Conservation (phyloP, 2,113 vertebrate species). For the Cavia aperea region DNA sequence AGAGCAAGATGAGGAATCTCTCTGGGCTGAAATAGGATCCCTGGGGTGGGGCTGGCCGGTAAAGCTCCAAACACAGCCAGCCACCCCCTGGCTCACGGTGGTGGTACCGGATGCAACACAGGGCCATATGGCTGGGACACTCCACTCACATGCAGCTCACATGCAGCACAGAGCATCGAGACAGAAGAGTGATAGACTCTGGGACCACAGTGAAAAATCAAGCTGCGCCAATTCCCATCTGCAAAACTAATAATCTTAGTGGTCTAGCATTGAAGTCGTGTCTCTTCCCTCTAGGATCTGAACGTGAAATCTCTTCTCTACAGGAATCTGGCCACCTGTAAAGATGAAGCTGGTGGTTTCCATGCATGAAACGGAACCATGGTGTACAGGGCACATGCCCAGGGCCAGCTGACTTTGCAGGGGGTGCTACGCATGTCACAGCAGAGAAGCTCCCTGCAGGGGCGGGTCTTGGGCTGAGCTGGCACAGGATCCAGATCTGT, state of each 20-base stretch:
- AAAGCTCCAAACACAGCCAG: not conserved
- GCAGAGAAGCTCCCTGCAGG: not conserved
- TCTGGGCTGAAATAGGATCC: not conserved
- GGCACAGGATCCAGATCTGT: not conserved
- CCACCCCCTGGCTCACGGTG: not conserved
- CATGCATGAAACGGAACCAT: not conserved
- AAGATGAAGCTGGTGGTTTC: not conserved
- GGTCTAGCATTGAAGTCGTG: too few relatives aligned
- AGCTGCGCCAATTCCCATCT: not conserved
- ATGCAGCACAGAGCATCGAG: not conserved
- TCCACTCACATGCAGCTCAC: accelerated
- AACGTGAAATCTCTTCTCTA: not conserved
- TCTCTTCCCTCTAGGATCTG: not conserved
- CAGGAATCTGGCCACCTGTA: not conserved
- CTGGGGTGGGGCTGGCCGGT: not conserved
- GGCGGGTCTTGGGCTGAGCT: not conserved
- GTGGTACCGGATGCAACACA: not conserved
- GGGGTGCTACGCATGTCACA: not conserved
- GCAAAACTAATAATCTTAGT: not conserved
- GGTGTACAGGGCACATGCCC: too few relatives aligned
- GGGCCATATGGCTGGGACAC: not conserved
- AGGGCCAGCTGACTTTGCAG: not conserved
- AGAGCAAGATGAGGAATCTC: not conserved
- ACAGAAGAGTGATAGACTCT: not conserved
- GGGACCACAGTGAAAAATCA: not conserved